phyloP scores from a whole-genome alignment of 1,140 invertebrate species.

The Pseudobourletiella spinata region DNA sequence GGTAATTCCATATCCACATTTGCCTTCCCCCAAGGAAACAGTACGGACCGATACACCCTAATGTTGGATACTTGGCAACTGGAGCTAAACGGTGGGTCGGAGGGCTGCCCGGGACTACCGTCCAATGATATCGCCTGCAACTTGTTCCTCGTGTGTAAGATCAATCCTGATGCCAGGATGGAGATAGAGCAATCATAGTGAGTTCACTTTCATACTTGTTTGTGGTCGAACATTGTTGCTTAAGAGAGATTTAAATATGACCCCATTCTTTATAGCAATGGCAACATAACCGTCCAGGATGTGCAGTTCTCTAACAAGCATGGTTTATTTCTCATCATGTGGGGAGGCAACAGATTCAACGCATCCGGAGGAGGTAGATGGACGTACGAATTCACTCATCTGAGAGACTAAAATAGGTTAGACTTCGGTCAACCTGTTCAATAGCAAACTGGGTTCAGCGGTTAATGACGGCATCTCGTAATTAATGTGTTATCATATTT shows the following conservation, averaged over 20 bases:
- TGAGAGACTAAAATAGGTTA: too few species aligned
- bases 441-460: too few species aligned
- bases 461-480: too few species aligned
- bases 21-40: constrained; percentile 16
- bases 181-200: not conserved
- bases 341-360: constrained; percentile 1
- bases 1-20: constrained; percentile 16
- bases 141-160: not conserved
- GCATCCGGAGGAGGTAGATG: not conserved
- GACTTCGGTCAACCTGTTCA: too few species aligned
- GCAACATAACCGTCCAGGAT: too few species aligned
- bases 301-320: not conserved
- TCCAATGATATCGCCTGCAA: not conserved
- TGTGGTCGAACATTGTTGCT: not conserved
- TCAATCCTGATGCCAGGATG: not conserved
- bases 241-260: not conserved
- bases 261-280: too few species aligned
- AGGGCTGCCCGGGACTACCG: not conserved
- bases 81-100: not conserved
- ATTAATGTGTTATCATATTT: too few species aligned
- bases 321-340: not conserved
- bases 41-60: constrained; percentile 6
- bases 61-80: not conserved
- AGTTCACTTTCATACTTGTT: not conserved
- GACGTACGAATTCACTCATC: not conserved